Evolutionary conservation across 2,113 vertebrate genomes (phyloP), one percentile per base, ranked within the genome.

Genomic region (Strigops habroptila): DNA sequence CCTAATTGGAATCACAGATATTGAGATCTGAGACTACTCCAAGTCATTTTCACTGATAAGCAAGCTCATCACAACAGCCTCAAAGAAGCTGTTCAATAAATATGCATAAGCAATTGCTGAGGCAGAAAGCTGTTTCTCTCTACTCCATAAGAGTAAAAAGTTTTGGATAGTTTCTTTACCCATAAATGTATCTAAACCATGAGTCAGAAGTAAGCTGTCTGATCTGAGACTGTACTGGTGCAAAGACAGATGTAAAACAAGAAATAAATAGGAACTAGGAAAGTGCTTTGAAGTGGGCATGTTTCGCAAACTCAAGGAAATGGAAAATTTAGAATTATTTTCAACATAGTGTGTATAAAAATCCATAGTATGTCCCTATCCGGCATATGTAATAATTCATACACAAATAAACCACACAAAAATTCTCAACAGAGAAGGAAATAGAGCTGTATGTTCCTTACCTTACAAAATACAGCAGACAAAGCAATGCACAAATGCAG

Each of bases 1-100:
- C 67, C 64, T 96, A 95, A 92, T 85, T 96, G 95, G 91, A 94
- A 94, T 88, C 88, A 93, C 48, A 91, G 93, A 94, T 92, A 95
- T 3, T 90, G 76, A 82, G 90, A 92, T 94, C 90, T 91, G 80
- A 92, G 62, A 81, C 84, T 82, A 84, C 71, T 75, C 91, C 75
- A 80, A 96, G 82, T 65, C 33, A 76, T 82, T 86, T 95, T 88
- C 62, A 60, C 84, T 93, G 83, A 91, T 89, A 97, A 94, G 65
- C 55, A 91, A 82, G 24, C 67, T 94, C 69, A 96, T 85, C 73
- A 82, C 44, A 95, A 77, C 60, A 94, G 73, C 57, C 86, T 92
- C 74, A 96, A 93, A 95, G 67, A 91, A 74, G n/a, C 33, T 63
- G 53, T 82, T 91, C 67, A 90, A 95, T 91, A 96, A 78, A 88